Evolutionary conservation across 2,797 vertebrate species (phyloP).

Genomic region (Diglossa cyanea): DNA sequence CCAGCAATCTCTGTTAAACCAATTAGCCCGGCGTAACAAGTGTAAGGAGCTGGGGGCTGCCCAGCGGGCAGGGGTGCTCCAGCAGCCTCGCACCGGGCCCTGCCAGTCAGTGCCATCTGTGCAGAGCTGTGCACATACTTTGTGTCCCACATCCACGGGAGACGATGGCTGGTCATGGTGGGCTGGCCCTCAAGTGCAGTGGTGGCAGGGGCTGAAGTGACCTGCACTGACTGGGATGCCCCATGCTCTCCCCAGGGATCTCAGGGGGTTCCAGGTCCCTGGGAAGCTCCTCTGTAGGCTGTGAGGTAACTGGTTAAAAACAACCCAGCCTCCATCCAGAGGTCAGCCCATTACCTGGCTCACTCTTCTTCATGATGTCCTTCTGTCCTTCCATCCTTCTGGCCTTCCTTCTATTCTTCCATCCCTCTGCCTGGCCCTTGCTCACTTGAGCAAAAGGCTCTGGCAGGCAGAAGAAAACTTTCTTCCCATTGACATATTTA

Average conservation of each 20-base stretch:
- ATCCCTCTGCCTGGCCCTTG: not conserved
- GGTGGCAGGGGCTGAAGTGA: fast-evolving
- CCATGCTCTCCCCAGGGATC: not conserved
- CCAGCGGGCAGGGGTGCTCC: constrained; percentile 2
- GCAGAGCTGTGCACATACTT: not conserved
- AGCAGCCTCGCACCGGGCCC: fast-evolving
- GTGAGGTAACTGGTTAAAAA: not conserved
- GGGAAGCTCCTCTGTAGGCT: not conserved
- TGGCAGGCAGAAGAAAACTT: not conserved
- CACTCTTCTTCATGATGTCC: fast-evolving
- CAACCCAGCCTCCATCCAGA: not conserved
- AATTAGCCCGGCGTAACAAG: constrained; percentile 71
- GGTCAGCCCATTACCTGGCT: not conserved
- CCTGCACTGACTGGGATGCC: not conserved
- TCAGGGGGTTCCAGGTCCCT: fast-evolving
- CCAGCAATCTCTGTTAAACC: constrained; percentile 76
- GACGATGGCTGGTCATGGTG: fast-evolving
- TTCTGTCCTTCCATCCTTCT: not conserved
- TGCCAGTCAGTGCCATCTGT: not conserved
- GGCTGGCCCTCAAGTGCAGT: fast-evolving
- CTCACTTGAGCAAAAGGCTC: not conserved
- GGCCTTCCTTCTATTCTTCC: not conserved
- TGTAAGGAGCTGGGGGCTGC: not conserved
- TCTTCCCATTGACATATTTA: not conserved
- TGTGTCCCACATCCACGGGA: fast-evolving